Evolutionary conservation across 2,113 vertebrate genomes (phyloP).

Genomic region (Entomyzon cyanotis): DNA sequence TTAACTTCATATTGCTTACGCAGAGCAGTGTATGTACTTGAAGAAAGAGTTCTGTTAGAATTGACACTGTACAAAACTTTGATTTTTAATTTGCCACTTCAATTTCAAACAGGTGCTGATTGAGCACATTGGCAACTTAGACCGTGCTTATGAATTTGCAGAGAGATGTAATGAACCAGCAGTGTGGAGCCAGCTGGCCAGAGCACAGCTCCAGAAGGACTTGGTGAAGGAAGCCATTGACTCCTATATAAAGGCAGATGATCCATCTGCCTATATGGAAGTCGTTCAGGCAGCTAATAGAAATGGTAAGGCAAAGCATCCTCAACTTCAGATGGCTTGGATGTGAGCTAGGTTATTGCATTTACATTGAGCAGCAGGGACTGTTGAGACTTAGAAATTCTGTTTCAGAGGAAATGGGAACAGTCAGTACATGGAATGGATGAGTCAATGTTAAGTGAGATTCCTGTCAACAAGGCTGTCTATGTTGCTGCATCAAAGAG

Average conservation of each 20-base stretch:
- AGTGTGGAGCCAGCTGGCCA: constrained; percentile 88
- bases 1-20: not conserved
- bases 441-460: not conserved
- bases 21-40: not conserved
- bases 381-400: not conserved
- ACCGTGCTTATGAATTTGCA: constrained; percentile 89
- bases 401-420: not conserved
- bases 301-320: constrained; percentile 75
- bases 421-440: not conserved
- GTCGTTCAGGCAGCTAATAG: constrained; percentile 87
- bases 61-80: not conserved
- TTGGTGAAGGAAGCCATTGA: constrained; percentile 92
- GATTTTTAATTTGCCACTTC: not conserved
- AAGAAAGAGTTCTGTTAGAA: not conserved
- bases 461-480: not conserved
- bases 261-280: constrained; percentile 88
- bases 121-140: constrained; percentile 88
- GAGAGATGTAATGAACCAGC: constrained; percentile 87
- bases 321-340: not conserved
- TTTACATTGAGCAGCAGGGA: not conserved
- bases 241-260: constrained; percentile 89
- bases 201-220: constrained; percentile 86
- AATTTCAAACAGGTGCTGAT: constrained; percentile 84
- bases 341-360: not conserved
- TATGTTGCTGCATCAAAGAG: not conserved